Percentiles rank a stretch among this genome's conserved stretches.
These are phyloP conservation scores for Thinocorus orbignyianus DNA, from an alignment of 2,113 vertebrate genomes.

Conservation along the genomic window DNA sequence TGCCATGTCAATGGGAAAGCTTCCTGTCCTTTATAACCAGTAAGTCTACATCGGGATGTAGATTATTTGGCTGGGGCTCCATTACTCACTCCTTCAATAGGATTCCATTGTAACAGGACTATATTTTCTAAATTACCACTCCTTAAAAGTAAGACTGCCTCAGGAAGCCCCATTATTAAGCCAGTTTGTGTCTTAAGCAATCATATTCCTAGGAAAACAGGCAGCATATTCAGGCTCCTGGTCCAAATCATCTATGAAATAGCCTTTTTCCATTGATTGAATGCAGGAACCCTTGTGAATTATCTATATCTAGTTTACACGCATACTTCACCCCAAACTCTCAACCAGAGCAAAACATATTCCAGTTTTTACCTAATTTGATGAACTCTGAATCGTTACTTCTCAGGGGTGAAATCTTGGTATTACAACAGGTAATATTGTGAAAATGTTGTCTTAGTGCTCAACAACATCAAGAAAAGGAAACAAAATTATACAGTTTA, in stretches of 20 bases:
- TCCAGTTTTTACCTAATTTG: not conserved
- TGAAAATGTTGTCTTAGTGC: not conserved
- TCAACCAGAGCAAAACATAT: not conserved
- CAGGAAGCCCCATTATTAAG: not conserved
- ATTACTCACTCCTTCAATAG: not conserved
- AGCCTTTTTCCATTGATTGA: not conserved
- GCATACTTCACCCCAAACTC: not conserved
- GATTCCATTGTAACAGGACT: not conserved
- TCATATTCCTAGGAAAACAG: not conserved
- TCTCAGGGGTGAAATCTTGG: not conserved
- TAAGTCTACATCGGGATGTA: not conserved
- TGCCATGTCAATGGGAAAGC: not conserved
- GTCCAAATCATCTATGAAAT: not conserved
- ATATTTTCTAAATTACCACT: not conserved
- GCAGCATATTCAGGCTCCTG: not conserved
- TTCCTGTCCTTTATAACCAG: not conserved
- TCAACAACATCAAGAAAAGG: not conserved
- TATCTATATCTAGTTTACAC: not conserved
- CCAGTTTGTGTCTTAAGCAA: not conserved
- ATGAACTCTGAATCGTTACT: not conserved
- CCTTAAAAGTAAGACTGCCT: not conserved
- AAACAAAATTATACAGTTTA: not conserved
- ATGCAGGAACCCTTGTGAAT: not conserved
- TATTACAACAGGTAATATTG: not conserved
- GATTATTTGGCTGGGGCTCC: not conserved